These are phyloP conservation scores for Drosophila sturtevanti DNA, from an alignment of 1,140 invertebrate genomes.

Conservation along the genomic window DNA sequence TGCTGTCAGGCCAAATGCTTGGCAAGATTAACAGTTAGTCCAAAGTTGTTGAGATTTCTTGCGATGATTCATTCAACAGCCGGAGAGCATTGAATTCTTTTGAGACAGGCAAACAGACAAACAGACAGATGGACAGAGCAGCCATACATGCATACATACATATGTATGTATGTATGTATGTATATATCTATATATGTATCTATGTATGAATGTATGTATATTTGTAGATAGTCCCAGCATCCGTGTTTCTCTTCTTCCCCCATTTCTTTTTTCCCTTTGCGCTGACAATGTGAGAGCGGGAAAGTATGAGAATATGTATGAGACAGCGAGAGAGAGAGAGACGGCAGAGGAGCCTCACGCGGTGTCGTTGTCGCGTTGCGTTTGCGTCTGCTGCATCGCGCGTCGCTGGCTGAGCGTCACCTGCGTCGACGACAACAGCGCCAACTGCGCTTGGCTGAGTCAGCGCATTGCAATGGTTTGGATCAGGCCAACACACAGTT, in stretches of 20 bases:
- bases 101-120: background rate
- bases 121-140: background rate
- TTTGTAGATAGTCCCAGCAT: background rate
- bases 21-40: slow-evolving; percentile 5
- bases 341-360: background rate
- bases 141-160: no score
- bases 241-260: background rate
- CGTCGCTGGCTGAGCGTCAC: slow-evolving; percentile 1
- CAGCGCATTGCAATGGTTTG: slow-evolving; percentile 11
- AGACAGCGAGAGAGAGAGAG: background rate
- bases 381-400: background rate
- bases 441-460: slow-evolving; percentile 5
- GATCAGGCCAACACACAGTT: slow-evolving; percentile 2
- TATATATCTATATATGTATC: background rate
- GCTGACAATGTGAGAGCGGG: background rate
- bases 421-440: slow-evolving; percentile 2
- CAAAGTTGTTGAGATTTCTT: background rate
- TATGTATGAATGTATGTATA: no score
- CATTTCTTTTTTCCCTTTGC: slow-evolving; percentile 1
- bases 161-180: no score
- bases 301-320: no score
- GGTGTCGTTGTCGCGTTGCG: background rate
- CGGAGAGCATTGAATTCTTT: slow-evolving; percentile 6
- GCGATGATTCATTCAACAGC: slow-evolving; percentile 8
- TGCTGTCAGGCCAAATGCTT: slow-evolving; percentile 4